These are phyloP conservation scores for Euleptes europaea DNA, from an alignment of 2,113 vertebrate genomes.

Conservation along the genomic window DNA sequence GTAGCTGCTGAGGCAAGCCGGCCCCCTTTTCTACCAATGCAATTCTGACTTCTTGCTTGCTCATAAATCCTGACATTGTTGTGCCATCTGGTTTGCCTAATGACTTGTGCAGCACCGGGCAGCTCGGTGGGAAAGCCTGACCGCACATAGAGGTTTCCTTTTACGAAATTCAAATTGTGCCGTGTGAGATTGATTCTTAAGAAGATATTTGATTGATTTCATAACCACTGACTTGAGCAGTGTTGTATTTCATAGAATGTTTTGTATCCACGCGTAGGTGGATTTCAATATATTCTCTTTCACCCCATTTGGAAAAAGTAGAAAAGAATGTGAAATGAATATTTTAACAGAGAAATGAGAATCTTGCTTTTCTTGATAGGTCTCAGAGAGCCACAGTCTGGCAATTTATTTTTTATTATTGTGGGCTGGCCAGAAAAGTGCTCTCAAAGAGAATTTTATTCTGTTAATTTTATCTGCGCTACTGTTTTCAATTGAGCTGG, in stretches of 20 bases:
- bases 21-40: too few relatives aligned
- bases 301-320: conserved; percentile 31
- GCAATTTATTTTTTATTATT: conserved; percentile 34
- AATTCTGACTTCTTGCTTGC: too few relatives aligned
- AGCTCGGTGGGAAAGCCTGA: too few relatives aligned
- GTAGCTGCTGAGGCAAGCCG: background rate
- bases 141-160: too few relatives aligned
- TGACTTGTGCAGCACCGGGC: too few relatives aligned
- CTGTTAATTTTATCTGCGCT: background rate
- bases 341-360: conserved; percentile 55
- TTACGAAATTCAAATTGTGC: too few relatives aligned
- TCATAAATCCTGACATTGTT: too few relatives aligned
- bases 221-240: background rate
- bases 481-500: background rate
- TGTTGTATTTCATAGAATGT: background rate
- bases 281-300: background rate
- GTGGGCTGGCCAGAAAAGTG: background rate
- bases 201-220: too few relatives aligned
- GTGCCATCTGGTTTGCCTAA: too few relatives aligned
- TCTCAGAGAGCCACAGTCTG: conserved; percentile 45
- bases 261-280: too few relatives aligned
- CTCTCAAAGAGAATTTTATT: background rate
- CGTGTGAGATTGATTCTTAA: too few relatives aligned
- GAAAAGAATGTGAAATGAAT: conserved; percentile 36
- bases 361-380: conserved; percentile 52